Evolutionary conservation across 2,888 invertebrate species (phyloP).

Genomic region (Scaptomyza caliginosa): DNA sequence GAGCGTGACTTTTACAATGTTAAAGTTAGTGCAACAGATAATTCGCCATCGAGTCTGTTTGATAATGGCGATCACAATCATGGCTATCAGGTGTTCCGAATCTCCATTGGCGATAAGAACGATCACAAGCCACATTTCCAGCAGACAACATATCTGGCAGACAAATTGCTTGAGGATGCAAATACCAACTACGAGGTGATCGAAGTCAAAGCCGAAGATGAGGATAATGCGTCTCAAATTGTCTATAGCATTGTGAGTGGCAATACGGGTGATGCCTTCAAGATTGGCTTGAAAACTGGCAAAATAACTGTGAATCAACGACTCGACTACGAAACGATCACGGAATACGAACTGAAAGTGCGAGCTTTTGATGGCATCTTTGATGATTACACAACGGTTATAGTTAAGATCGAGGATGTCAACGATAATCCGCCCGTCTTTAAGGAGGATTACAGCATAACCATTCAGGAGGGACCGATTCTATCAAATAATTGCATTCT

Average conservation of each 20-base stretch:
- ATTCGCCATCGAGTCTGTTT: constrained; percentile 91
- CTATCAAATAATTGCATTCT: constrained; percentile 89
- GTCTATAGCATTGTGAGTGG: constrained; percentile 94
- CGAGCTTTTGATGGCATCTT: constrained; percentile 93
- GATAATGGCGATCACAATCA: constrained; percentile 89
- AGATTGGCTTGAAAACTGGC: constrained; percentile 93
- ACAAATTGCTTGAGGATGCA: constrained; percentile 92
- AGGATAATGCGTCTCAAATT: constrained; percentile 94
- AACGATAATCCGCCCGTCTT: constrained; percentile 97
- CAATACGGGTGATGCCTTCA: constrained; percentile 93
- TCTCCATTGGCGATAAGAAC: constrained; percentile 97
- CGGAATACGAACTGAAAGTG: constrained; percentile 93
- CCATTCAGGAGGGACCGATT: constrained; percentile 89
- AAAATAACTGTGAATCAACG: constrained; percentile 91
- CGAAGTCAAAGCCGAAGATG: constrained; percentile 94
- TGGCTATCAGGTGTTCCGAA: constrained; percentile 92
- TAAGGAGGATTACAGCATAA: constrained; percentile 88
- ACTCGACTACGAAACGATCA: constrained; percentile 93
- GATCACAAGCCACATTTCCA: constrained; percentile 97
- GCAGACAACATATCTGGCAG: constrained; percentile 89
- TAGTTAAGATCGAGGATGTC: constrained; percentile 93
- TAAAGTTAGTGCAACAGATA: constrained; percentile 95
- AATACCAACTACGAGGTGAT: constrained; percentile 93
- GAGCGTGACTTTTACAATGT: constrained; percentile 93
- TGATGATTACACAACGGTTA: constrained; percentile 92